phyloP scores from a whole-genome alignment of 23 tunicate species.

The Styela clava region DNA sequence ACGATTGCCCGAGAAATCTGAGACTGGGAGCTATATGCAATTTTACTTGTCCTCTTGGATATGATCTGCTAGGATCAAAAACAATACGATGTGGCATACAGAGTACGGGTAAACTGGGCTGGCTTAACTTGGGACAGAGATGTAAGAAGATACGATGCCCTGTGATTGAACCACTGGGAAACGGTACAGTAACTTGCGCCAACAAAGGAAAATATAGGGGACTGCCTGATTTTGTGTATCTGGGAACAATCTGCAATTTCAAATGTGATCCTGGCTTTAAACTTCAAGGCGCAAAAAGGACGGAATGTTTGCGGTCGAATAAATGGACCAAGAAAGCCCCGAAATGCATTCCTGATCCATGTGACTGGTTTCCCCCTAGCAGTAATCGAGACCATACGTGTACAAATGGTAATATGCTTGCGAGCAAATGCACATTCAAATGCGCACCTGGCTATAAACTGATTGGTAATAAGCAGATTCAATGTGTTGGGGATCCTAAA shows the following conservation, averaged over 20 bases:
- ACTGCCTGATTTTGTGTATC: not conserved
- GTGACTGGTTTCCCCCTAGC: not conserved
- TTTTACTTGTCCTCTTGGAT: slow-evolving; percentile 12
- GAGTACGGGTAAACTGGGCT: not conserved
- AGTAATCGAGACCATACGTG: not conserved
- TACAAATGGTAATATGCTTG: not conserved
- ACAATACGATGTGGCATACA: not conserved
- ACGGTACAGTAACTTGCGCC: not conserved
- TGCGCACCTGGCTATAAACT: not conserved
- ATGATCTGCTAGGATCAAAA: not conserved
- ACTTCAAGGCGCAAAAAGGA: not conserved
- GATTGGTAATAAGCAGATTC: not conserved
- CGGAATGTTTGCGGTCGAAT: not conserved
- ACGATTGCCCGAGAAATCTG: not conserved
- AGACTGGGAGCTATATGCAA: slow-evolving; percentile 12
- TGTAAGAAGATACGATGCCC: not conserved
- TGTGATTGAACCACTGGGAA: not conserved
- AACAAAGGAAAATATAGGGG: not conserved
- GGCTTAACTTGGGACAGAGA: not conserved
- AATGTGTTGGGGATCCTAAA: not conserved
- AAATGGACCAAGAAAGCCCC: not conserved
- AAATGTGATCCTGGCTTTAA: not conserved
- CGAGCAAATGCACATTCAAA: not conserved
- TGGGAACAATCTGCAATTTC: not conserved
- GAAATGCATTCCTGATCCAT: not conserved